These are phyloP conservation scores for Coranthus polyacanthus DNA, from an alignment of 2,797 vertebrate genomes.

Conservation along the genomic window DNA sequence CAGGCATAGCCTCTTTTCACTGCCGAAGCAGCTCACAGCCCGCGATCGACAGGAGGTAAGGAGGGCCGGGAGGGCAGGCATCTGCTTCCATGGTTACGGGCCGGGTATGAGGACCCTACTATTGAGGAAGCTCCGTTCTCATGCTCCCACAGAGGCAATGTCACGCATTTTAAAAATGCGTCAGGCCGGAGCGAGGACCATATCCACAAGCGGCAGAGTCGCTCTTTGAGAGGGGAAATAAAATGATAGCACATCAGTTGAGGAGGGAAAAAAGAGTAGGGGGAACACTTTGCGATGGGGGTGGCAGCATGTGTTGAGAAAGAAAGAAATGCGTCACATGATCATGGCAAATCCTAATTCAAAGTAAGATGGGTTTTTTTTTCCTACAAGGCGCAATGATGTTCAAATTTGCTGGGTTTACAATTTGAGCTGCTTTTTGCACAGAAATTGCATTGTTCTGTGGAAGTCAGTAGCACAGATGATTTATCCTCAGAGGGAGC, in stretches of 20 bases:
- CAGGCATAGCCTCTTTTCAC: constrained; percentile 93
- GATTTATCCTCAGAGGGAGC: constrained; percentile 82
- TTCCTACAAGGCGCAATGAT: neutral
- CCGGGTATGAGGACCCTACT: constrained; percentile 96
- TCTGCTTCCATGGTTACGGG: constrained; percentile 99
- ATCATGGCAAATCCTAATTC: constrained; percentile 87
- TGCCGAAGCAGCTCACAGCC: constrained; percentile 95
- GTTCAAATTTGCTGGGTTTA: constrained; percentile 23
- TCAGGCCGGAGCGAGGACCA: constrained; percentile 89
- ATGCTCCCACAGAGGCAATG: constrained; percentile 96
- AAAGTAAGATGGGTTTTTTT: constrained; percentile 73
- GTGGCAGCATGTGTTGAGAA: constrained; percentile 68
- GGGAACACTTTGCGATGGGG: constrained; percentile 61
- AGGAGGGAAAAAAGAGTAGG: constrained; percentile 66
- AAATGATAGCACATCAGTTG: constrained; percentile 91
- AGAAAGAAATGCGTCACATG: constrained; percentile 91
- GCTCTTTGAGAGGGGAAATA: constrained; percentile 92
- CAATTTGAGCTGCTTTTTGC: constrained; percentile 48
- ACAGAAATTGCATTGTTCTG: constrained; percentile 50
- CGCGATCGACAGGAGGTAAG: constrained; percentile 98
- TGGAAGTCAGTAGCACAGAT: constrained; percentile 57
- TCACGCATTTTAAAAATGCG: constrained; percentile 93
- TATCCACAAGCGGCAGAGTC: constrained; percentile 85
- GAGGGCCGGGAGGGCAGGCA: constrained; percentile 94
- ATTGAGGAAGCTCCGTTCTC: constrained; percentile 97